These are phyloP conservation scores for Fregata magnificens DNA, from an alignment of 2,113 vertebrate genomes.

Conservation along the genomic window DNA sequence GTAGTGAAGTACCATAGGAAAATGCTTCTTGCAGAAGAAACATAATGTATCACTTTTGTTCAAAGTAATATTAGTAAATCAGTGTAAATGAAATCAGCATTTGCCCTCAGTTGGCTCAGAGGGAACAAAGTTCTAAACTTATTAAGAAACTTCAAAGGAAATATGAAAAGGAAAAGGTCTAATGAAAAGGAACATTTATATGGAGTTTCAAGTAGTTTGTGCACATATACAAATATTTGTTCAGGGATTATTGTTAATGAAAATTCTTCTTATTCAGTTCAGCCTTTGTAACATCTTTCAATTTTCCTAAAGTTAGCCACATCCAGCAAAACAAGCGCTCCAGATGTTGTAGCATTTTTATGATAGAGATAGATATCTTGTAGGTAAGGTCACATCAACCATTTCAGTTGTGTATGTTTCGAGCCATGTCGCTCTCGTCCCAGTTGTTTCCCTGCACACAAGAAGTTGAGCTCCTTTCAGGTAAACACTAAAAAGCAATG, in stretches of 20 bases:
- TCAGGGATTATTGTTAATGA: constrained; percentile 1
- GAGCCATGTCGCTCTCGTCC: not conserved
- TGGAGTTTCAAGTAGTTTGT: not conserved
- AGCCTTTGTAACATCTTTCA: not conserved
- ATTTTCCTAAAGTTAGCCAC: not conserved
- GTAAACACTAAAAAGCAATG: not conserved
- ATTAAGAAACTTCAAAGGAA: constrained; percentile 40
- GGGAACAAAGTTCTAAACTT: not conserved
- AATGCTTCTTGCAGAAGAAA: not conserved
- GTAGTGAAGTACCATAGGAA: not conserved
- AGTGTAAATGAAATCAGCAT: not conserved
- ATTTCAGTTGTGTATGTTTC: not conserved
- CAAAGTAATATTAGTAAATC: not conserved
- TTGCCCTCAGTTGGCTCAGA: not conserved
- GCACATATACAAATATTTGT: constrained; percentile 18
- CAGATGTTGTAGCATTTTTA: not conserved
- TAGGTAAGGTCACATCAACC: not conserved
- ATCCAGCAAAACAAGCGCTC: not conserved
- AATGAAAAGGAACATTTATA: not conserved
- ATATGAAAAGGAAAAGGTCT: not conserved
- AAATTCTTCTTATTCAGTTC: constrained; percentile 11
- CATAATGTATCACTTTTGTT: not conserved
- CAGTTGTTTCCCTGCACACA: not conserved
- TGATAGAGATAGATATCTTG: not conserved
- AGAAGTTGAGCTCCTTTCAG: not conserved